Conservation (phyloP, 2,888 invertebrate species). For the Tetragonisca angustula region DNA sequence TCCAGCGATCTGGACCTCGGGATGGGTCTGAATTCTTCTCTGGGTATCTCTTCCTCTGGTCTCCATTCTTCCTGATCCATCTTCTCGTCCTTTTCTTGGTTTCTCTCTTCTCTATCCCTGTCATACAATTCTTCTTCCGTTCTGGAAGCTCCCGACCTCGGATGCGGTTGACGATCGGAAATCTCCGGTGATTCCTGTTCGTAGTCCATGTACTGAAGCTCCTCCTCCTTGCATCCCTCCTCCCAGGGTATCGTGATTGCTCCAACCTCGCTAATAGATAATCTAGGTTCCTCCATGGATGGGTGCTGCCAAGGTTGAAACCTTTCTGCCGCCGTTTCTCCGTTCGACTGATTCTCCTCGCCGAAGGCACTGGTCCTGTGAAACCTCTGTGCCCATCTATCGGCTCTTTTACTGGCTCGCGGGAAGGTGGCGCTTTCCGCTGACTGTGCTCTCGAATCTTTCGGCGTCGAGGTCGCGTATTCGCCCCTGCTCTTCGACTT, state of each 20-base stretch:
- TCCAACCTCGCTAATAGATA: slow-evolving; percentile 74
- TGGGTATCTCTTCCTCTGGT: slow-evolving; percentile 46
- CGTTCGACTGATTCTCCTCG: slow-evolving; percentile 69
- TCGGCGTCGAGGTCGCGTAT: slow-evolving; percentile 85
- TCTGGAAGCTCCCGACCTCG: slow-evolving; percentile 47
- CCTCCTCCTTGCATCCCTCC: slow-evolving; percentile 60
- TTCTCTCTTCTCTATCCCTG: slow-evolving; percentile 52
- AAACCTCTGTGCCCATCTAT: slow-evolving; percentile 84
- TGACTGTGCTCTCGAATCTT: slow-evolving; percentile 81
- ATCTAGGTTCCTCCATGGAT: slow-evolving; percentile 78
- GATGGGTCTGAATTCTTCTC: slow-evolving; percentile 54
- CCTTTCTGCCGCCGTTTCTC: slow-evolving; percentile 69
- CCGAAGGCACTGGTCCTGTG: slow-evolving; percentile 72
- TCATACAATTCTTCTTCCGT: slow-evolving; percentile 69
- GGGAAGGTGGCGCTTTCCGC: slow-evolving; percentile 89
- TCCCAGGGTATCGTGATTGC: slow-evolving; percentile 71
- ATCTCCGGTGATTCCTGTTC: slow-evolving; percentile 69
- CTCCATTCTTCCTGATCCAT: slow-evolving; percentile 40
- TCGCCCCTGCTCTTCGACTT: slow-evolving; percentile 80
- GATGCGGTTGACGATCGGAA: slow-evolving; percentile 50
- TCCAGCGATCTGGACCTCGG: slow-evolving; percentile 58
- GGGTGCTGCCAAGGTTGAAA: slow-evolving; percentile 81
- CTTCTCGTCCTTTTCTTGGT: slow-evolving; percentile 36
- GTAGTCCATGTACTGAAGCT: slow-evolving; percentile 71
- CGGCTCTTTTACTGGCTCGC: slow-evolving; percentile 85